These are phyloP conservation scores for Lepidurus arcticus DNA, from an alignment of 1,140 invertebrate species.

Conservation along the genomic window DNA sequence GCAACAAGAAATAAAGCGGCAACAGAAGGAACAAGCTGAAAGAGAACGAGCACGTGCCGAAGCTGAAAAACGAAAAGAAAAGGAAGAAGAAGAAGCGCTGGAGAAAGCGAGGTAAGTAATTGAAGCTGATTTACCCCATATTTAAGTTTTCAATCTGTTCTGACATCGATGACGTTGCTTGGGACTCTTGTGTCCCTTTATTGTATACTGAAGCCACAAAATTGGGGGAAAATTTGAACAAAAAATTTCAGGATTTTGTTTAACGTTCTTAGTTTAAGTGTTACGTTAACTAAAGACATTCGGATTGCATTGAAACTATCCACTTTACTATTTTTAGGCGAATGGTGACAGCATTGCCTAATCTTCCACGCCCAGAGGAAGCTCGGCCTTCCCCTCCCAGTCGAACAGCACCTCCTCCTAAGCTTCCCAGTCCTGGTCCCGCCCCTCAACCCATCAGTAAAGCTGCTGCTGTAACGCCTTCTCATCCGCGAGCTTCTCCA, in stretches of 20 bases:
- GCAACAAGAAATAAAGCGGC: constrained; percentile 67
- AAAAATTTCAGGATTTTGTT: too few species aligned
- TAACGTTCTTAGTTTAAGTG: background rate
- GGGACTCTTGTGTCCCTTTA: too few species aligned
- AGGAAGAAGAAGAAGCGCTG: constrained; percentile 72
- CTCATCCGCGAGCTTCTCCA: background rate
- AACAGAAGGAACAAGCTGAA: constrained; percentile 76
- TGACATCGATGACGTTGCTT: too few species aligned
- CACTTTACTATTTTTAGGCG: background rate
- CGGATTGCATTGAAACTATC: background rate
- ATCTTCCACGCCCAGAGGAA: background rate
- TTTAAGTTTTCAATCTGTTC: background rate
- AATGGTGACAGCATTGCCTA: background rate
- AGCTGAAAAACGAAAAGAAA: constrained; percentile 66
- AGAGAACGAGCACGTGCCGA: constrained; percentile 70
- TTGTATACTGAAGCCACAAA: too few species aligned
- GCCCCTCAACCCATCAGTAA: background rate
- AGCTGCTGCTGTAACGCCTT: background rate
- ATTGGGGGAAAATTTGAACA: too few species aligned
- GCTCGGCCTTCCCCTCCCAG: constrained; percentile 7
- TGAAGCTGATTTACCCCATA: background rate
- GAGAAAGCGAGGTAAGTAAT: constrained; percentile 56
- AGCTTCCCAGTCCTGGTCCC: constrained; percentile 1
- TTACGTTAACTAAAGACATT: background rate
- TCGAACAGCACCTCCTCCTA: background rate